Percentiles rank a stretch among this genome's conserved stretches.
Evolutionary conservation across 2,113 vertebrate species (phyloP).

Genomic region (Glareola pratincola): DNA sequence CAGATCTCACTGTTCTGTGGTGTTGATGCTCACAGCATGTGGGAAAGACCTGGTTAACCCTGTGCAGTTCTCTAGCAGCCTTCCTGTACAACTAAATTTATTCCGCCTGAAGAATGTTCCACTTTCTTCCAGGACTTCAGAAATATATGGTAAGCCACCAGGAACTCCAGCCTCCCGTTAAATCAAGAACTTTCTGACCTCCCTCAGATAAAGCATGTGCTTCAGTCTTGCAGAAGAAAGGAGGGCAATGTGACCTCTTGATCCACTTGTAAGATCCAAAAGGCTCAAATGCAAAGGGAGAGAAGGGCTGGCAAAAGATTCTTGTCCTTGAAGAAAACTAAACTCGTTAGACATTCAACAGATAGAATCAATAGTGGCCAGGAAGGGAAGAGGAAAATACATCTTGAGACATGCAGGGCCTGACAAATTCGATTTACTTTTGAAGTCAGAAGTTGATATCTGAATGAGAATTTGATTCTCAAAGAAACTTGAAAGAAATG

Average conservation of each 20-base stretch:
- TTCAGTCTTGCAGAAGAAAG: constrained; percentile 3
- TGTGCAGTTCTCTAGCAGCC: neutral
- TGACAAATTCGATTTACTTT: constrained; percentile 21
- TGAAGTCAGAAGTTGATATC: constrained; percentile 43
- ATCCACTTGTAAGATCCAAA: neutral
- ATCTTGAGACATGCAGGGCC: constrained; percentile 16
- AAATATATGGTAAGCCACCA: neutral
- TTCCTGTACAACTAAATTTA: constrained; percentile 30
- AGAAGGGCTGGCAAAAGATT: neutral
- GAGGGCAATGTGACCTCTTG: neutral
- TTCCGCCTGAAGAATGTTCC: constrained; percentile 17
- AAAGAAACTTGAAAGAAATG: constrained; percentile 37
- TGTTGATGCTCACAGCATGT: constrained; percentile 15
- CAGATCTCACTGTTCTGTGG: neutral
- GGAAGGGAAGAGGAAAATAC: constrained; percentile 15
- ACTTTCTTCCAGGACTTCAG: constrained; percentile 32
- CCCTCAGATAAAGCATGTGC: neutral
- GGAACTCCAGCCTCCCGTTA: constrained; percentile 34
- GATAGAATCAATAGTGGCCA: neutral
- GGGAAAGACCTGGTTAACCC: constrained; percentile 26
- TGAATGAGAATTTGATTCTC: constrained; percentile 44
- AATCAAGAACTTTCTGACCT: constrained; percentile 36
- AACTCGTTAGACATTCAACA: constrained; percentile 53
- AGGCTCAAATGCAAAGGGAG: neutral
- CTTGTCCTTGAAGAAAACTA: constrained; percentile 19